Base-by-base conservation (phyloP, 1,140 invertebrate species). In the Scaptomyza graminum region DNA sequence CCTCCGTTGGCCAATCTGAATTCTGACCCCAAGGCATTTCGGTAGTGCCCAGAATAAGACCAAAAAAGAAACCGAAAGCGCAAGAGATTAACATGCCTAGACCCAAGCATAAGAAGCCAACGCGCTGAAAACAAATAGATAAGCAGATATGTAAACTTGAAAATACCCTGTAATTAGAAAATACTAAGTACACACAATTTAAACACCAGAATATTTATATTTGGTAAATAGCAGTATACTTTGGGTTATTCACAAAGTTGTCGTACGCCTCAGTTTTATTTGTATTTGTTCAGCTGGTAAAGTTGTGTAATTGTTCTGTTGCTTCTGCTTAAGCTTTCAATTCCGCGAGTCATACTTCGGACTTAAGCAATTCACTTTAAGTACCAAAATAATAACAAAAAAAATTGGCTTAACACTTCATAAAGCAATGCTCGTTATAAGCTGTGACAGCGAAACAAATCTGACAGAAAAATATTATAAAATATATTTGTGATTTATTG, bases 31-130 rank as follows among this genome's bases (percentile, higher is more conserved):
- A 97, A 1, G 95, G 95, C 94, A 95, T 95, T 64, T 94, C 93
- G 1, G 95, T 95, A 1, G 94, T 94, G 1, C 95, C 95, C 65
- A 96, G 92, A 41, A 96, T 94, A 0, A 97, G 91, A 3, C 96
- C 96, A 79, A 96, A 96, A 54, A 96, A 93, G 82, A 97, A 96
- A 11, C 96, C 96, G 92, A 95, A 95, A 0, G 95, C 47, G 31
- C 96, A 92, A 12, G 96, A 97, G 4, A 96, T 78, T 0, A 94
- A 91, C 90, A 97, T 95, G 3, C 96, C 96, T 5, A 95, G 89
- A 3, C 94, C 82, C 54, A 97, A 93, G 70, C 94, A 95, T 43
- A 94, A 93, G 0, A 96, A 92, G 7, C 96, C 96, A 62, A 94
- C 93, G 59, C 93, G 93, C 44, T 95, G 93, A 1, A 95, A 91